Conservation (phyloP, 2,888 invertebrate species). For the Cataglyphis albicans region DNA sequence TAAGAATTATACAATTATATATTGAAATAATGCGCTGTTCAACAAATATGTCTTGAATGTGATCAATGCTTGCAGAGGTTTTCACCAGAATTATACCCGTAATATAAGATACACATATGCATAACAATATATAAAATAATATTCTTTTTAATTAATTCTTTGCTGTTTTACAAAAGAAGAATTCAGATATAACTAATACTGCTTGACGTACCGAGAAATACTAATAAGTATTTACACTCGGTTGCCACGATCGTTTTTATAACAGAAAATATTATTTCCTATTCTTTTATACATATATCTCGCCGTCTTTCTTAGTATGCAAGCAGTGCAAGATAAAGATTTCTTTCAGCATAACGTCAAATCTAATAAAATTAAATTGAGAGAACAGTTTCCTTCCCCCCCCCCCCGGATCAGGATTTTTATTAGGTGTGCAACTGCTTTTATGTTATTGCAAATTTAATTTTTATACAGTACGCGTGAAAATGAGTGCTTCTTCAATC, state of each 20-base stretch:
- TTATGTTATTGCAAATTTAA: slow-evolving; percentile 31
- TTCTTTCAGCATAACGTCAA: slow-evolving; percentile 50
- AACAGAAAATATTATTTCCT: slow-evolving; percentile 8
- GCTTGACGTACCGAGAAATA: slow-evolving; percentile 45
- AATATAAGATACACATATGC: slow-evolving; percentile 9
- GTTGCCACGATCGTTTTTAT: slow-evolving; percentile 1
- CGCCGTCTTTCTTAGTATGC: slow-evolving; percentile 32
- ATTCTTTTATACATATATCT: background rate
- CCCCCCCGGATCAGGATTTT: slow-evolving; percentile 34
- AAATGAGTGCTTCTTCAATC: slow-evolving; percentile 33
- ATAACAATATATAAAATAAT: slow-evolving; percentile 39
- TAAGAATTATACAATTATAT: background rate
- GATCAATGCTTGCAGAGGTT: slow-evolving; percentile 43
- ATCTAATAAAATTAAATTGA: slow-evolving; percentile 45
- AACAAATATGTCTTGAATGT: slow-evolving; percentile 18
- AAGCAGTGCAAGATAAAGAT: slow-evolving; percentile 28
- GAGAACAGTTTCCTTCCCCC: slow-evolving; percentile 17
- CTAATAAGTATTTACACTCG: background rate
- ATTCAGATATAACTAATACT: slow-evolving; percentile 8
- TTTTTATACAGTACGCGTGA: slow-evolving; percentile 17
- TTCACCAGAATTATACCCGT: slow-evolving; percentile 41
- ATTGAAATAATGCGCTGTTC: slow-evolving; percentile 18
- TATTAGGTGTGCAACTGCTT: slow-evolving; percentile 39
- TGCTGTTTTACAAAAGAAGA: slow-evolving; percentile 19
- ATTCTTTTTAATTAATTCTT: slow-evolving; percentile 24